Evolutionary conservation across 2,888 invertebrate genomes (phyloP).

Genomic region (Notodonta dromedarius): DNA sequence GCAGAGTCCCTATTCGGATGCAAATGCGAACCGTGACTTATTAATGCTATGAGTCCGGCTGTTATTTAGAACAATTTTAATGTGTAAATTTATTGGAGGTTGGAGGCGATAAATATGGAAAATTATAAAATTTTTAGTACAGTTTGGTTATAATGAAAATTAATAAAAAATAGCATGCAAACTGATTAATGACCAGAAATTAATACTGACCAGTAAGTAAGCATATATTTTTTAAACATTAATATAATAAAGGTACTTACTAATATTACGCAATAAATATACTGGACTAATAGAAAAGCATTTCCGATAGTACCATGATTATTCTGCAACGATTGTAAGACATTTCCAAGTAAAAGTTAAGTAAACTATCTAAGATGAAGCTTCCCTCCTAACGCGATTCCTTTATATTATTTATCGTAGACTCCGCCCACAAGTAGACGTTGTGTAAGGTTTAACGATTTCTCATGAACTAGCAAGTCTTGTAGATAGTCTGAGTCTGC

Average conservation of each 20-base stretch:
- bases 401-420: slow-evolving; percentile 61
- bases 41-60: slow-evolving; percentile 45
- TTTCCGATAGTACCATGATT: too few species aligned
- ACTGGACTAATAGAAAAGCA: too few species aligned
- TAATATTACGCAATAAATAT: too few species aligned
- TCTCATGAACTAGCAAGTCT: slow-evolving; percentile 67
- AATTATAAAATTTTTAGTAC: too few species aligned
- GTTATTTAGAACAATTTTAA: background rate
- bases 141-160: too few species aligned
- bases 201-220: too few species aligned
- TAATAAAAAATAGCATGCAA: too few species aligned
- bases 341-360: background rate
- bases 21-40: slow-evolving; percentile 61
- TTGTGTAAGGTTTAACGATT: slow-evolving; percentile 52
- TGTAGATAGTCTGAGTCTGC: slow-evolving; percentile 46
- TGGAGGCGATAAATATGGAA: background rate
- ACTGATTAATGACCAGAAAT: too few species aligned
- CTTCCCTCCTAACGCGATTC: slow-evolving; percentile 29
- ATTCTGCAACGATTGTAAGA: too few species aligned
- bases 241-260: too few species aligned
- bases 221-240: too few species aligned
- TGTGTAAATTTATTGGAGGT: background rate
- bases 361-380: slow-evolving; percentile 5
- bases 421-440: slow-evolving; percentile 53
- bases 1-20: slow-evolving; percentile 49